These are phyloP conservation scores for Chironomus tentans DNA, from an alignment of 2,888 invertebrate genomes.

Conservation along the genomic window DNA sequence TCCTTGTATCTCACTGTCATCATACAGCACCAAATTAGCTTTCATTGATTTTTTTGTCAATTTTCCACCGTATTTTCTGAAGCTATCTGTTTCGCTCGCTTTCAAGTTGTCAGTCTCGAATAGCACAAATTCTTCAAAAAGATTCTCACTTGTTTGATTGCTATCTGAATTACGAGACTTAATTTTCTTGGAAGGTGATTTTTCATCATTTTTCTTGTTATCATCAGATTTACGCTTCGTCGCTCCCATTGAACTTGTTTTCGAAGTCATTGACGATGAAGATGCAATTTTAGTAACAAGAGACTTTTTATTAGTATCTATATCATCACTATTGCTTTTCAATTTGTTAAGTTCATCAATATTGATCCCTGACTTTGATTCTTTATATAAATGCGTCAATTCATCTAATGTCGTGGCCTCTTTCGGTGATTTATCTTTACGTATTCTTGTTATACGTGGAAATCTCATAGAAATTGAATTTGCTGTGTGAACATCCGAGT, in stretches of 20 bases:
- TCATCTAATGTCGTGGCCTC: constrained; percentile 73
- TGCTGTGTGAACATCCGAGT: constrained; percentile 79
- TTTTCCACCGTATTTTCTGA: not conserved
- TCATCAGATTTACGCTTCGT: constrained; percentile 28
- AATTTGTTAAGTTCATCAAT: constrained; percentile 48
- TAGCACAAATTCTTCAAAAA: not conserved
- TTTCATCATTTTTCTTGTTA: constrained; percentile 27
- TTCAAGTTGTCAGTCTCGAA: not conserved
- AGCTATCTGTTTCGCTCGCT: not conserved
- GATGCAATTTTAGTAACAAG: not conserved
- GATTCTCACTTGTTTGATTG: not conserved
- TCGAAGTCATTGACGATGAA: constrained; percentile 4
- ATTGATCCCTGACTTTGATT: constrained; percentile 55
- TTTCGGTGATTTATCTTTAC: constrained; percentile 77
- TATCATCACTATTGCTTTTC: constrained; percentile 35
- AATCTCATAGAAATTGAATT: constrained; percentile 90
- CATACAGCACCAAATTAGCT: constrained; percentile 16
- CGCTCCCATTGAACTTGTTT: not conserved
- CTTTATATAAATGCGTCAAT: constrained; percentile 56
- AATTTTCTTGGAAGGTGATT: not conserved
- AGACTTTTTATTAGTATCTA: not conserved
- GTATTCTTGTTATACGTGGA: constrained; percentile 74
- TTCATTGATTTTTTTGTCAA: not conserved
- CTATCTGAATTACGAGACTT: not conserved
- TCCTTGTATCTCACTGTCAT: not conserved